Percentiles rank a stretch among this genome's conserved stretches.
Evolutionary conservation across 2,888 invertebrate genomes (phyloP).

Genomic region (Siphlonurus alternatus): DNA sequence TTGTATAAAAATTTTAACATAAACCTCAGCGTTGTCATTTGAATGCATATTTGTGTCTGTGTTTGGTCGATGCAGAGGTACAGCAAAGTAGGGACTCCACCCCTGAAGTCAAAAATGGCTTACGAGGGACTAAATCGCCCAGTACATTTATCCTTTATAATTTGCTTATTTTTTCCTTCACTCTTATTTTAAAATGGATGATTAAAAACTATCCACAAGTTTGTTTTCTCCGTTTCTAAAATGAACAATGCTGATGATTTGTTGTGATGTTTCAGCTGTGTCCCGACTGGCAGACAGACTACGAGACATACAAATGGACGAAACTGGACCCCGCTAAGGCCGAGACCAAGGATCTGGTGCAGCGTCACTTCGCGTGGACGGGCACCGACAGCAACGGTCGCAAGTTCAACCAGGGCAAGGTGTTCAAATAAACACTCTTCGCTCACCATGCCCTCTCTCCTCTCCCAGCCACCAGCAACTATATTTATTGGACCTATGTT

Average conservation of each 20-base stretch:
- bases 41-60: neutral
- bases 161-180: no score
- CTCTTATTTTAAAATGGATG: no score
- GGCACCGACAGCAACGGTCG: conserved; percentile 76
- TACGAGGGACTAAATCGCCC: neutral
- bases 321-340: conserved; percentile 68
- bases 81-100: neutral
- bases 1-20: no score
- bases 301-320: conserved; percentile 89
- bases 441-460: no score
- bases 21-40: neutral
- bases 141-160: neutral
- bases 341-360: conserved; percentile 71
- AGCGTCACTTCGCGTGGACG: conserved; percentile 80
- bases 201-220: no score
- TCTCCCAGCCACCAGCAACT: no score
- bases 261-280: conserved; percentile 44
- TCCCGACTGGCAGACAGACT: conserved; percentile 93
- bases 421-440: conserved; percentile 67
- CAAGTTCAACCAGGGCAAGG: conserved; percentile 95
- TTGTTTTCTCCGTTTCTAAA: no score
- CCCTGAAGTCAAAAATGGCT: neutral
- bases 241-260: no score
- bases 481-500: neutral
- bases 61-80: neutral